A percentile compares a stretch with the other conserved stretches of the same genome.
Evolutionary conservation across 2,797 vertebrate genomes (phyloP).

Genomic region (Nothura maculosa): DNA sequence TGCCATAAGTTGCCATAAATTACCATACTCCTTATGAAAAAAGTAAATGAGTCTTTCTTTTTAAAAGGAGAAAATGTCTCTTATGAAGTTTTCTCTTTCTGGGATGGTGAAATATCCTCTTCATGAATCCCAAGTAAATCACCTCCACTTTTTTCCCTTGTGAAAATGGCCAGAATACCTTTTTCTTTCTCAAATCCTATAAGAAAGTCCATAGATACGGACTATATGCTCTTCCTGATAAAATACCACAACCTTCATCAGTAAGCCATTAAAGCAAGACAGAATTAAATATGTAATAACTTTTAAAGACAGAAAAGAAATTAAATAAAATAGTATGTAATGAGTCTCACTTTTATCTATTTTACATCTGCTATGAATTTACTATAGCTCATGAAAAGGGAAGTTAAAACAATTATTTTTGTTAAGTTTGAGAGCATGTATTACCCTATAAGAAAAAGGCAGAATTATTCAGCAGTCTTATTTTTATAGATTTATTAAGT

Average conservation of each 20-base stretch:
- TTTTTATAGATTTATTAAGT: constrained; percentile 51
- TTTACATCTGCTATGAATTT: constrained; percentile 39
- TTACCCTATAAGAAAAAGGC: constrained; percentile 49
- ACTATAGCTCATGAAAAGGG: constrained; percentile 32
- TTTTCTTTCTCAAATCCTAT: not conserved
- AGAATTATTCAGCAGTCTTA: constrained; percentile 34
- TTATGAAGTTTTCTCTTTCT: not conserved
- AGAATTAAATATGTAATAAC: not conserved
- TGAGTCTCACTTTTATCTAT: not conserved
- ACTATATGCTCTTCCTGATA: constrained; percentile 3
- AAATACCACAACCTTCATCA: constrained; percentile 23
- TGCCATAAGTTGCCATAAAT: not conserved
- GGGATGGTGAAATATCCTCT: not conserved
- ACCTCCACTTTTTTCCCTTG: not conserved
- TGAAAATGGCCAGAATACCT: not conserved
- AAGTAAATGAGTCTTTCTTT: constrained; percentile 7
- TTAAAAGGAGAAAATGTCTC: not conserved
- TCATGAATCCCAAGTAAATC: not conserved
- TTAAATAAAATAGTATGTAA: not conserved
- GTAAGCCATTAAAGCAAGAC: constrained; percentile 10
- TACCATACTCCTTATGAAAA: not conserved
- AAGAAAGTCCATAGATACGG: not conserved
- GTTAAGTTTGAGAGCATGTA: constrained; percentile 10
- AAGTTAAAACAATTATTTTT: constrained; percentile 48
- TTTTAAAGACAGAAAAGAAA: not conserved